phyloP scores from a whole-genome alignment of 2,888 invertebrate genomes.

The Drosophila phalerata region DNA sequence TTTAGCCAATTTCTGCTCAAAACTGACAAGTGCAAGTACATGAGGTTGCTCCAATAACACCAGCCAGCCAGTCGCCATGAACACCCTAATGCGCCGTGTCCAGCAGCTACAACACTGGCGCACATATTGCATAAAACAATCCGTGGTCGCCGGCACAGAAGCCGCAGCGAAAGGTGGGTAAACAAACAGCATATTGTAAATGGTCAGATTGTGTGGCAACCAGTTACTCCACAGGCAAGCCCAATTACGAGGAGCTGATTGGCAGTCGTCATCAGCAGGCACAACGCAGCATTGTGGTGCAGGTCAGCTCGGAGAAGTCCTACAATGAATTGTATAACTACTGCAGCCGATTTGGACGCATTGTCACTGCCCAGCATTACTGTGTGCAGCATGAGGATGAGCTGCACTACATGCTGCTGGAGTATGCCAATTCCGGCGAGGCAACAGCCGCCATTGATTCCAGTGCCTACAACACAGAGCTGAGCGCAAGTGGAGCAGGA shows the following conservation, averaged over 20 bases:
- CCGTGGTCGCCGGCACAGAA: conserved; percentile 29
- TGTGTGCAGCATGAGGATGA: conserved; percentile 85
- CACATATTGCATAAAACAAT: conserved; percentile 64
- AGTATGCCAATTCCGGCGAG: conserved; percentile 88
- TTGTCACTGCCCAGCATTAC: conserved; percentile 89
- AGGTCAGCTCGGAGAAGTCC: conserved; percentile 91
- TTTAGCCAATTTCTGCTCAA: conserved; percentile 11
- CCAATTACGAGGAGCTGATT: conserved; percentile 87
- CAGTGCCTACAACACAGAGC: conserved; percentile 87
- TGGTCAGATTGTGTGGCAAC: neutral
- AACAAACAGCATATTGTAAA: conserved; percentile 24
- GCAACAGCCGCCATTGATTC: conserved; percentile 87
- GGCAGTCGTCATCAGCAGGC: conserved; percentile 89
- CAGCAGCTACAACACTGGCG: conserved; percentile 55
- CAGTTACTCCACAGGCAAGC: conserved; percentile 42
- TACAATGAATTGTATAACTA: conserved; percentile 89
- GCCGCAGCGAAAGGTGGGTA: conserved; percentile 31
- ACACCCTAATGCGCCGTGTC: conserved; percentile 62
- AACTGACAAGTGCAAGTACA: conserved; percentile 28
- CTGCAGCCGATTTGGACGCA: conserved; percentile 89
- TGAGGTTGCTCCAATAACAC: conserved; percentile 29
- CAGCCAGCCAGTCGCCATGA: conserved; percentile 53
- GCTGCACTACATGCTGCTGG: conserved; percentile 91
- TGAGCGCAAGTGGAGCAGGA: conserved; percentile 74
- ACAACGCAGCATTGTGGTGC: conserved; percentile 90